Evolutionary conservation across 30 jellyfish, hydroid and myxozoan species (phyloP).

Genomic region (Aurelia sp.): DNA sequence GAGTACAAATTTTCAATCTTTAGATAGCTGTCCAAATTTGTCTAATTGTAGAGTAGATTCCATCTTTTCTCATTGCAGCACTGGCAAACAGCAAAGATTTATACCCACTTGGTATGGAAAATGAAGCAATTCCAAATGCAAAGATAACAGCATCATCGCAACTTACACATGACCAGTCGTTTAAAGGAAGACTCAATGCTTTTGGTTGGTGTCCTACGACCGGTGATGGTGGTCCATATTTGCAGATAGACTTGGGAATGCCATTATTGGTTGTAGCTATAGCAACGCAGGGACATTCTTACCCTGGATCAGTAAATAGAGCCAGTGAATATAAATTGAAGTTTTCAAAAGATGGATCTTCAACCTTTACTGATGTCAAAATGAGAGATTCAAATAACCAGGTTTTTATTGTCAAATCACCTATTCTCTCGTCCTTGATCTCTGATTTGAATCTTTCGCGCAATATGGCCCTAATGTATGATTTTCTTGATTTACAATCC

Average conservation of each 20-base stretch:
- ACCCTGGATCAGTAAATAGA: not conserved
- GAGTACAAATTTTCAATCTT: not conserved
- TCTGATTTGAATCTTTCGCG: too few species aligned
- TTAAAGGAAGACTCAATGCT: conserved; percentile 9
- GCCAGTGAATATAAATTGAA: not conserved
- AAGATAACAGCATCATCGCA: not conserved
- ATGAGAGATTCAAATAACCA: too few species aligned
- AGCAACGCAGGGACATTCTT: conserved; percentile 4
- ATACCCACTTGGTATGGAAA: conserved; percentile 5
- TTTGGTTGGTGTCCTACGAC: not conserved
- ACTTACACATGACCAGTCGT: not conserved
- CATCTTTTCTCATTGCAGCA: too few species aligned
- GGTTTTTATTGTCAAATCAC: not conserved
- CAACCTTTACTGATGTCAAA: not conserved
- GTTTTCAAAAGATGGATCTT: not conserved
- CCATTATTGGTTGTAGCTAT: not conserved
- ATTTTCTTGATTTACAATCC: too few species aligned
- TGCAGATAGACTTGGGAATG: too few species aligned
- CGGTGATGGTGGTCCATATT: not conserved
- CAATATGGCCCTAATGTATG: too few species aligned
- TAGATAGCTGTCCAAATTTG: not conserved
- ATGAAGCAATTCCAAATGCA: not conserved
- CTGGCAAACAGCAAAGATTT: not conserved
- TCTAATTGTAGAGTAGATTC: too few species aligned
- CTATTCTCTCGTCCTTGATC: too few species aligned